Evolutionary conservation across 2,113 vertebrate genomes (phyloP), one percentile per base, ranked within the genome.

Genomic region (Channa maculata): DNA sequence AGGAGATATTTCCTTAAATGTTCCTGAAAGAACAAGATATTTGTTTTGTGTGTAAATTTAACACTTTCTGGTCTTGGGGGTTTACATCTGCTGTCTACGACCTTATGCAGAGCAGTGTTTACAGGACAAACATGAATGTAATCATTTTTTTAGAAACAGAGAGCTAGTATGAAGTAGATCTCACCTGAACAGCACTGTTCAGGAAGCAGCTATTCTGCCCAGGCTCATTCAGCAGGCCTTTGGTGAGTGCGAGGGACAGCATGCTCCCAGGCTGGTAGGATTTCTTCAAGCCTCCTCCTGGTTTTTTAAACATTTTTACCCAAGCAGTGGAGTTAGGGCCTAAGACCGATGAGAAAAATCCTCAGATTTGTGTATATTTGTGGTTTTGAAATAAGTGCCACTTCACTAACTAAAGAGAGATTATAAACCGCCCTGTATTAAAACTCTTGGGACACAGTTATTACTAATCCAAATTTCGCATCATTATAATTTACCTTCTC

Each of bases 141-240:
- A 41, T 41, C 39, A 41, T 41, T 3, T 58, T 6, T 54, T n/a
- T n/a, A n/a, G n/a, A n/a, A n/a, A n/a, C 46, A 45, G 43, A 8
- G 8, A 74, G 41, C 38, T 37, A 15, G 7, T 41, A 10, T 44
- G 59, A 69, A 62, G 41, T 0, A 13, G 6, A 41, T 41, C 93
- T 95, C 84, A 99, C 98, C 98, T 99, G 98, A 71, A 99, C 96
- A 38, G 98, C 98, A 41, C 98, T 99, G 86, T 99, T 99, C n/a
- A 99, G 95, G 87, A 99, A 99, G 92, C 98, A 99, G 92, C 96
- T 99, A 86, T 99, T 99, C 86, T 99, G 98, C 12, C 98, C 98
- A 0, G 98, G 98, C 78, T 98, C 97, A 24, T 99, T 99, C 61
- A 98, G 92, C 44, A 99, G 92, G 84, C 98, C 98, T 91, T 98